A percentile compares a stretch with the other conserved stretches of the same genome.
phyloP scores from a whole-genome alignment of 1,140 invertebrate species.

The Alviniconcha marisindica region DNA sequence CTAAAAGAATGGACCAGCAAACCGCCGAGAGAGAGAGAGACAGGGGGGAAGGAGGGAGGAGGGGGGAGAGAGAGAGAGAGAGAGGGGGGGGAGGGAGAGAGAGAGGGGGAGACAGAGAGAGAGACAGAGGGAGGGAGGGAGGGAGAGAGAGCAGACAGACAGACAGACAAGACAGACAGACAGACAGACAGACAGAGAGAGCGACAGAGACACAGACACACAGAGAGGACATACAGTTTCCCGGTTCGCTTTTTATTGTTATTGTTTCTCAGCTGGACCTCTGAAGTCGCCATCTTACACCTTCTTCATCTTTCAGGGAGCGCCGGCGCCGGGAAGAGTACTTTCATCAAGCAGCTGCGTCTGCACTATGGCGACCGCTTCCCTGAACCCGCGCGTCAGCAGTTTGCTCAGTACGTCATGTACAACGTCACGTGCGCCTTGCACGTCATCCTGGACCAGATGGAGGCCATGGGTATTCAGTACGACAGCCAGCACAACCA shows the following conservation, averaged over 20 bases:
- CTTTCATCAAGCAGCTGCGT: conserved; percentile 71
- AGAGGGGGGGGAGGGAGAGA: not conserved
- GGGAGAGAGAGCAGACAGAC: no score
- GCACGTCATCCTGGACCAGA: conserved; percentile 49
- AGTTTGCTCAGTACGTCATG: conserved; percentile 57
- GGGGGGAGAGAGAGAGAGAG: not conserved
- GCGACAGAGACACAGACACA: no score
- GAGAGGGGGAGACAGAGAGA: no score
- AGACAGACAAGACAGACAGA: no score
- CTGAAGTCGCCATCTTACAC: no score
- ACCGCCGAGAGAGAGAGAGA: not conserved
- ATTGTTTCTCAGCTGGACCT: no score
- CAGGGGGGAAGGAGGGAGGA: not conserved
- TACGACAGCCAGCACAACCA: conserved; percentile 11
- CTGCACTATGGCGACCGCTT: conserved; percentile 69
- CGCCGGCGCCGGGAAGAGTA: conserved; percentile 68
- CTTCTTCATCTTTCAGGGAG: conserved; percentile 55
- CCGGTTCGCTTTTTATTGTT: no score
- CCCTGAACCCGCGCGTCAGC: conserved; percentile 53
- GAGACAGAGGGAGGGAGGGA: no score
- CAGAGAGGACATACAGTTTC: no score
- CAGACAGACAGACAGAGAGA: no score
- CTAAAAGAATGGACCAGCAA: not conserved
- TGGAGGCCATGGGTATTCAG: conserved; percentile 11
- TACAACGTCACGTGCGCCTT: conserved; percentile 65